These are phyloP conservation scores for Eupsilia transversa DNA, from an alignment of 2,888 invertebrate species.

Conservation along the genomic window DNA sequence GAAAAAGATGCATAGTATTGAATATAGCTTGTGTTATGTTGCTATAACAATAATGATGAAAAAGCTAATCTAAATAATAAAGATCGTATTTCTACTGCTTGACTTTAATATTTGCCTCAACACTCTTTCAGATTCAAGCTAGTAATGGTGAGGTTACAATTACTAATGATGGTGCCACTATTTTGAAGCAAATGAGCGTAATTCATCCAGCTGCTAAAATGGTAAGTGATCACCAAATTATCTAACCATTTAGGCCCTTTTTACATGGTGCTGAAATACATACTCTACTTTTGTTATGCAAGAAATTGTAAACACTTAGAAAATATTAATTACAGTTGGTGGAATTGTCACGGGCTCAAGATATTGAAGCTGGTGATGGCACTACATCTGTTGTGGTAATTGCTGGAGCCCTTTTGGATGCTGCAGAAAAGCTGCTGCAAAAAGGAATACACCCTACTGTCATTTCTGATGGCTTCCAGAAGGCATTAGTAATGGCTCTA, in stretches of 20 bases:
- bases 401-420: conserved; percentile 98
- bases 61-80: neutral
- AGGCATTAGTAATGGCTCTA: conserved; percentile 94
- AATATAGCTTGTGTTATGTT: neutral
- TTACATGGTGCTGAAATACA: neutral
- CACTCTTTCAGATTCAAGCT: conserved; percentile 95
- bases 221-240: conserved; percentile 89
- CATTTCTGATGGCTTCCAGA: conserved; percentile 99
- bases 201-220: conserved; percentile 99
- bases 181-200: conserved; percentile 99
- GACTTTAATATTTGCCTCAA: neutral
- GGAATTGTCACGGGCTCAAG: conserved; percentile 99
- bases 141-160: conserved; percentile 99
- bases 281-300: neutral
- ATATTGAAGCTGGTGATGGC: conserved; percentile 99
- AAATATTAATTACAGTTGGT: conserved; percentile 93
- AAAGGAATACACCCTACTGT: conserved; percentile 99
- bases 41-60: no score
- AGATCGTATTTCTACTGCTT: neutral
- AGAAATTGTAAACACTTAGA: neutral
- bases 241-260: neutral
- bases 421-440: conserved; percentile 96
- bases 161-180: conserved; percentile 99
- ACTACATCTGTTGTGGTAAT: conserved; percentile 99
- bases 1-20: neutral